A percentile compares a stretch with the other conserved stretches of the same genome.
These are phyloP conservation scores for Dryoscopus gambensis DNA, from an alignment of 2,113 vertebrate species.

Conservation along the genomic window DNA sequence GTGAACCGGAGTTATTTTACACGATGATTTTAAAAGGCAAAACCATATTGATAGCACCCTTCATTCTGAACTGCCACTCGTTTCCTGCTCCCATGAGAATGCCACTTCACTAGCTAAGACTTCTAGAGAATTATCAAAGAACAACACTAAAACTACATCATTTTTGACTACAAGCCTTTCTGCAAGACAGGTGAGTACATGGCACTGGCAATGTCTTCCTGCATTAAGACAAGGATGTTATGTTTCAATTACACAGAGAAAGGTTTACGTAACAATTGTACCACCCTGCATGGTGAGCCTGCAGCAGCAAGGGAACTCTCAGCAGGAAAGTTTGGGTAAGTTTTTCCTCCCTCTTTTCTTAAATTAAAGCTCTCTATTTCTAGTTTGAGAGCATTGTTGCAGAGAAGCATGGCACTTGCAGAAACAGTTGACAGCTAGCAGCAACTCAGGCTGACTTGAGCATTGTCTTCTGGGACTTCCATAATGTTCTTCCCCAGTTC, in stretches of 20 bases:
- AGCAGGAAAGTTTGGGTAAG: neutral
- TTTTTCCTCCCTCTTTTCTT: neutral
- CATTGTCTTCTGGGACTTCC: neutral
- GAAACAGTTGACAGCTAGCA: slow-evolving; percentile 4
- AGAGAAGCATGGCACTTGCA: neutral
- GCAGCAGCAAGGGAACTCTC: neutral
- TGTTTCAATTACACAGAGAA: neutral
- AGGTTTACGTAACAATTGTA: neutral
- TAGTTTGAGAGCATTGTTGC: neutral
- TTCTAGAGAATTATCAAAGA: neutral
- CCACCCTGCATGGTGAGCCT: neutral
- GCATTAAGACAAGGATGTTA: neutral
- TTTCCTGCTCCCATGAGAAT: neutral
- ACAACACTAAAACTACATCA: neutral
- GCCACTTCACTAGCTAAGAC: neutral
- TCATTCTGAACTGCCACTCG: neutral
- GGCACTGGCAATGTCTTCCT: neutral
- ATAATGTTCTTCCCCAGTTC: slow-evolving; percentile 10
- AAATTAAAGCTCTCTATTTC: neutral
- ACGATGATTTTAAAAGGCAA: neutral
- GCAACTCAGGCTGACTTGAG: slow-evolving; percentile 16
- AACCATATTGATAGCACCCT: neutral
- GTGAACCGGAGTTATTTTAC: neutral
- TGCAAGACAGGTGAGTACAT: neutral
- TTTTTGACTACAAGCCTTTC: neutral